Base-by-base conservation (phyloP, 2,888 invertebrate species). In the Orchesellides sinensis region DNA sequence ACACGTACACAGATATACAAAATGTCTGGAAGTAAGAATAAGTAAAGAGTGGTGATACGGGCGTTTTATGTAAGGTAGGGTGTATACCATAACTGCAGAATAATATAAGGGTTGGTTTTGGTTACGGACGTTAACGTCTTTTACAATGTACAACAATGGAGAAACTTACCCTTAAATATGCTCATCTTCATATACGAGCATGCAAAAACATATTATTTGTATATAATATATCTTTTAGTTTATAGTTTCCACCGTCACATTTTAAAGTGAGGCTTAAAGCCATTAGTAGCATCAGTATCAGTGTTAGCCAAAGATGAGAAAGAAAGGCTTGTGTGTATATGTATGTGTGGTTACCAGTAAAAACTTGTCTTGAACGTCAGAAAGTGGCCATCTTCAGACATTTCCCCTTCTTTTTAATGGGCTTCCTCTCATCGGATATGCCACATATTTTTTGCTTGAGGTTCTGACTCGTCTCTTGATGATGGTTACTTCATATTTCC, bases 341-440 rank as follows among this genome's bases (percentile, higher is more conserved):
- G n/a, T n/a, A n/a, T n/a, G n/a, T n/a, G n/a, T n/a, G n/a, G n/a
- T n/a, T n/a, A n/a, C n/a, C n/a, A n/a, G n/a, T n/a, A n/a, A n/a
- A 10, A 40, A 40, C 40, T 40, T n/a, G 14, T 19, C 19, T 12
- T 17, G 12, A 19, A 49, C 21, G 49, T 19, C 49, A 49, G 19
- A 49, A 49, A 49, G 49, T 56, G 72, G 23, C 59, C 72, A 63
- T 73, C 63, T 49, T 75, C 49, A 74, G 74, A 63, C 74, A 25
- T 74, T 66, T 54, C 74, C 72, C 72, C 56, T 66, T 54, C 49
- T 66, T 75, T 74, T 75, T 66, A 66, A 66, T 66, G 75, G 40
- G 65, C 52, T 66, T 75, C 75, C 66, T 75, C 66, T 66, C 74
- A 74, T 74, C 65, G 52, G 63, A 74, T n/a, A n/a, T 66, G 66